Percentiles rank a stretch among this genome's conserved stretches.
phyloP scores from a whole-genome alignment of 2,113 vertebrate species.

The Eonycteris spelaea region DNA sequence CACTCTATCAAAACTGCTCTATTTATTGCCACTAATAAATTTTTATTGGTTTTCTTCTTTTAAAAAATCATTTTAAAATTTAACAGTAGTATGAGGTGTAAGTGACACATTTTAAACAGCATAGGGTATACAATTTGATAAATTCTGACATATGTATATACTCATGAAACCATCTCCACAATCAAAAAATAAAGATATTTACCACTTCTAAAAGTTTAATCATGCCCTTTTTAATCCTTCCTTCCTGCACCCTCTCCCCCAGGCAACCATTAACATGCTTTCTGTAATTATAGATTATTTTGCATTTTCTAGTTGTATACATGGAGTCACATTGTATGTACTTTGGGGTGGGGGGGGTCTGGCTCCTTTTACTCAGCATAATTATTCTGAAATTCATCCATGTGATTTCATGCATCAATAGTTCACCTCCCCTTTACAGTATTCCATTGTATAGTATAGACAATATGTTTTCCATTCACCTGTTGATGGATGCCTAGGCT shows the following conservation, averaged over 20 bases:
- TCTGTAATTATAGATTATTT: background rate
- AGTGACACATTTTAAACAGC: background rate
- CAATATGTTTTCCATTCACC: background rate
- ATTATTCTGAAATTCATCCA: background rate
- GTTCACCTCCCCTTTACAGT: background rate
- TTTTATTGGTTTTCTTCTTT: background rate
- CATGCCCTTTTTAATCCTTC: background rate
- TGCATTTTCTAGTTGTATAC: background rate
- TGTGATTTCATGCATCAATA: background rate
- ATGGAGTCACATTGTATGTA: background rate
- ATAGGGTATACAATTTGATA: background rate
- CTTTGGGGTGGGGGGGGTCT: background rate
- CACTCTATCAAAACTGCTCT: background rate
- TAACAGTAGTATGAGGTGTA: background rate
- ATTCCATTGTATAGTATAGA: background rate
- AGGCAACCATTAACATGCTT: background rate
- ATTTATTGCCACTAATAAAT: background rate
- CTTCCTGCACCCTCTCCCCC: background rate
- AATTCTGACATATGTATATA: background rate
- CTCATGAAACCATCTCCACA: background rate
- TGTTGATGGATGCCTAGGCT: too few species aligned
- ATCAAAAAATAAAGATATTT: background rate
- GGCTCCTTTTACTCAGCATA: background rate
- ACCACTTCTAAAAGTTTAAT: background rate
- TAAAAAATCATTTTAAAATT: background rate